phyloP scores from a whole-genome alignment of 92 coral and sea anemone species.

The Paragorgia papillata region DNA sequence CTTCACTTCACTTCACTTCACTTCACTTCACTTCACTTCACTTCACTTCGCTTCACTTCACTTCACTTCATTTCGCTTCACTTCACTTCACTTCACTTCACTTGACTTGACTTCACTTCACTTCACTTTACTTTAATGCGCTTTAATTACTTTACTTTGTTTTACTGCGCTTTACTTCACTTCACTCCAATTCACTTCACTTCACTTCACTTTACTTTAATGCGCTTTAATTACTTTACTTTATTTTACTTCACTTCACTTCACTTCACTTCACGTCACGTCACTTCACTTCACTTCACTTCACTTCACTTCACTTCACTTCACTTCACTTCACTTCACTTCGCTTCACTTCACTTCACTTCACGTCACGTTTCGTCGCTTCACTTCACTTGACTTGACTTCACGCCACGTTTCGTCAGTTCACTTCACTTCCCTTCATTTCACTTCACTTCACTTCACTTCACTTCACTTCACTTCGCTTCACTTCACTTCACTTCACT shows the following conservation, averaged over 20 bases:
- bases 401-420: background rate
- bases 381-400: conserved; percentile 13
- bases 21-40: conserved; percentile 35
- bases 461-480: background rate
- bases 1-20: conserved; percentile 17
- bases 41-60: conserved; percentile 29
- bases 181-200: conserved; percentile 34
- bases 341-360: background rate
- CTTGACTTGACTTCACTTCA: conserved; percentile 4
- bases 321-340: conserved; percentile 14
- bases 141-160: background rate
- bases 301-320: conserved; percentile 17
- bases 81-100: conserved; percentile 22
- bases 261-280: background rate
- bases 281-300: conserved; percentile 8
- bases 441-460: conserved; percentile 25
- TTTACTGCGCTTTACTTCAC: conserved; percentile 32
- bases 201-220: conserved; percentile 25
- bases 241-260: background rate
- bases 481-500: background rate
- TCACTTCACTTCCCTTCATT: conserved; percentile 13
- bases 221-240: background rate
- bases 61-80: conserved; percentile 26
- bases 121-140: background rate
- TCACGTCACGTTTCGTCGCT: conserved; percentile 1